Evolutionary conservation across 2,113 vertebrate genomes (phyloP).

Genomic region (Butorides virescens): DNA sequence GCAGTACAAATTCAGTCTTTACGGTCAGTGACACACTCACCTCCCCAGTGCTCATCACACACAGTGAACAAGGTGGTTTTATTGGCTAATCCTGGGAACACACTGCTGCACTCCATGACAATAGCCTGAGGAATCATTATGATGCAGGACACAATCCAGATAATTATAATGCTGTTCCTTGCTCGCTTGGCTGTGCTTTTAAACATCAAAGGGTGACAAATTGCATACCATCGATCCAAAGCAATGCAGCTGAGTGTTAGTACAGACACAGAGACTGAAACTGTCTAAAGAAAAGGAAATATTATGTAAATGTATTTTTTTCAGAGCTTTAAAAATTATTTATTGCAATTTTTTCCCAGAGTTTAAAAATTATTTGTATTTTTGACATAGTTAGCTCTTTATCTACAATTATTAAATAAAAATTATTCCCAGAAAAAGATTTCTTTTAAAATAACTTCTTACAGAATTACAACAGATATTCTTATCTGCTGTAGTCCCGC

Average conservation of each 20-base stretch:
- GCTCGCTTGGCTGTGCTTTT: constrained; percentile 95
- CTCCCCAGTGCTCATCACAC: constrained; percentile 94
- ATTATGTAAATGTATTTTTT: background rate
- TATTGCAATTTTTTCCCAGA: background rate
- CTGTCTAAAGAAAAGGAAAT: constrained; percentile 78
- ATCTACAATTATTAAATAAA: background rate
- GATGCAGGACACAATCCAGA: constrained; percentile 93
- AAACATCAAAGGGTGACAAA: constrained; percentile 97
- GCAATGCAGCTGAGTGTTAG: constrained; percentile 96
- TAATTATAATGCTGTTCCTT: constrained; percentile 89
- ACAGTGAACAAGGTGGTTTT: constrained; percentile 96
- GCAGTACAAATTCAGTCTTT: background rate
- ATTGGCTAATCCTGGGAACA: constrained; percentile 91
- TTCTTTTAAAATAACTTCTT: background rate
- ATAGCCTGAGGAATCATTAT: constrained; percentile 97
- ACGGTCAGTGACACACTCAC: constrained; percentile 71
- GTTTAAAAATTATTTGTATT: background rate
- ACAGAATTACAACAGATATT: background rate
- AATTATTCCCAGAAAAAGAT: background rate
- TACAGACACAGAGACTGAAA: constrained; percentile 95
- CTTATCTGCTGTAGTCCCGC: background rate
- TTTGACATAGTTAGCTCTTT: background rate
- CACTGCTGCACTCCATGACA: constrained; percentile 93
- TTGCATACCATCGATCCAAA: constrained; percentile 97
- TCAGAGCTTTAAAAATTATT: background rate